Evolutionary conservation across 2,113 vertebrate genomes (phyloP), one percentile per base, ranked within the genome.

Genomic region (Lycocorax pyrrhopterus): DNA sequence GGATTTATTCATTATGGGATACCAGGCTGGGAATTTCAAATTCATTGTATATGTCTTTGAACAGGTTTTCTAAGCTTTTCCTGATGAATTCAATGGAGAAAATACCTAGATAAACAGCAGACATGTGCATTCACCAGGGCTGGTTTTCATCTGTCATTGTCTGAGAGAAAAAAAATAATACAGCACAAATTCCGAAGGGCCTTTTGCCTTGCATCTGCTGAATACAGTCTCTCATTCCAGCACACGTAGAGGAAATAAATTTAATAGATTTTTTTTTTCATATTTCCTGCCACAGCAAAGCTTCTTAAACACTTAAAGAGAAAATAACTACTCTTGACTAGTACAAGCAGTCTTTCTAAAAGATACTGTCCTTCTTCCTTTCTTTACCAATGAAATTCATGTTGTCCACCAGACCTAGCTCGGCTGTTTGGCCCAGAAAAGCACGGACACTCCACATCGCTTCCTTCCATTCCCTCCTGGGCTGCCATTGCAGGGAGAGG

Each of bases 381-480:
- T 25, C 66, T 35, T 79, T 29, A 2, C 32, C 59, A 14, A 5
- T 0, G 3, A 26, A 56, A 68, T 64, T 19, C 29, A 4, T 1
- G 13, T 7, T 67, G 53, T 47, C 41, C 33, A 4, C 23, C 20
- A 90, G 75, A 43, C 32, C 30, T 1, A 17, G 52, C 84, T 63
- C 13, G 1, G 62, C 49, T 62, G 23, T n/a, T 43, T 83, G 67
- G 26, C 72, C 51, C 59, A 59, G 56, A 60, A 76, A 41, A 75
- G 23, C 16, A 37, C 0, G 0, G 66, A 17, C 20, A 10, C 22
- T 39, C 46, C 81, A 21, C 69, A 6, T 16, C 1, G 5, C 27
- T 82, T 7, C 74, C 55, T 13, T 6, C n/a, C 74, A 4, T 12
- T 32, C 49, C 80, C 53, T 10, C 52, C 91, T 7, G 22, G 7